A percentile compares a stretch with the other conserved stretches of the same genome.
Evolutionary conservation across 2,113 vertebrate genomes (phyloP).

Genomic region (Lasiurus cinereus): DNA sequence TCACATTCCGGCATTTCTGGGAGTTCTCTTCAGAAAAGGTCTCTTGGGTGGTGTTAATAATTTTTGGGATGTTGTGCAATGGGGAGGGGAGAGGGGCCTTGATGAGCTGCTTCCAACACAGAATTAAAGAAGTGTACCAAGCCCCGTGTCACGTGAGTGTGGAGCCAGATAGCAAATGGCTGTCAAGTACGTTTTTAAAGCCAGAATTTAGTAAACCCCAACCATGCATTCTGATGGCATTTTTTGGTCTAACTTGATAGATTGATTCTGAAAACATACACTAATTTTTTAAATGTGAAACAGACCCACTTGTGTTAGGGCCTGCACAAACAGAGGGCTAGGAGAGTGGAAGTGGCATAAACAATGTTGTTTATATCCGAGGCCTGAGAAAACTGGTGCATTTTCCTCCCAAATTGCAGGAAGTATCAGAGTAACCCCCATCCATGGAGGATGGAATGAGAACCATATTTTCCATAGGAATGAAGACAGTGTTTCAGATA

Average conservation of each 20-base stretch:
- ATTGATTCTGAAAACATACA: constrained; percentile 83
- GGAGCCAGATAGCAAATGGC: constrained; percentile 3
- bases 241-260: constrained; percentile 77
- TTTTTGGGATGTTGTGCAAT: not conserved
- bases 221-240: constrained; percentile 65
- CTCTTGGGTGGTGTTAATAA: not conserved
- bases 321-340: constrained; percentile 76
- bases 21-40: constrained; percentile 39
- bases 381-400: constrained; percentile 77
- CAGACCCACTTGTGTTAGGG: constrained; percentile 79
- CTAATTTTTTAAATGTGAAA: constrained; percentile 83
- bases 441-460: constrained; percentile 79
- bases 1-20: not conserved
- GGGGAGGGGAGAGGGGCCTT: not conserved
- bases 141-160: not conserved
- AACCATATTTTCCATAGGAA: constrained; percentile 77
- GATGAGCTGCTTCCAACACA: not conserved
- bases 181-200: constrained; percentile 70
- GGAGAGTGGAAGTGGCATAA: constrained; percentile 76
- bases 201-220: constrained; percentile 65
- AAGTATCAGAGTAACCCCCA: constrained; percentile 82
- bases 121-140: not conserved
- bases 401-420: constrained; percentile 84
- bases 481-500: constrained; percentile 50
- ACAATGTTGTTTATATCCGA: constrained; percentile 80